A percentile compares a stretch with the other conserved stretches of the same genome.
phyloP scores from a whole-genome alignment of 2,797 vertebrate genomes.

The Enteromius argenteus region DNA sequence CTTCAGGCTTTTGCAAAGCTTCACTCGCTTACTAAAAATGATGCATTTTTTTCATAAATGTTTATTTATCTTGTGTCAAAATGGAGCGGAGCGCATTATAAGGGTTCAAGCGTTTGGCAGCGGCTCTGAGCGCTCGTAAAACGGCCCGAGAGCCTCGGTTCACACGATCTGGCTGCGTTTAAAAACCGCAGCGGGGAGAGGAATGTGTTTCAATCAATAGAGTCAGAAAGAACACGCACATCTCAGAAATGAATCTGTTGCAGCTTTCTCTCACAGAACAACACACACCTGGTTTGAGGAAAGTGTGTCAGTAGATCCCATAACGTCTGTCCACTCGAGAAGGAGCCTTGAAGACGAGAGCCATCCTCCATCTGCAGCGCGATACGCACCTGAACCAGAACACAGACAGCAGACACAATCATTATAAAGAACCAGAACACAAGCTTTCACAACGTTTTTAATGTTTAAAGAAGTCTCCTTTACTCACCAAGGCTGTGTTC shows the following conservation, averaged over 20 bases:
- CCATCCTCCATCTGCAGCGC: conserved; percentile 91
- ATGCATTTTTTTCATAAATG: neutral
- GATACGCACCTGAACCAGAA: conserved; percentile 83
- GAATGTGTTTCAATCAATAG: neutral
- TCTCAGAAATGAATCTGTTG: neutral
- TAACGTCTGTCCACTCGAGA: conserved; percentile 85
- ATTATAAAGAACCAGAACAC: no score
- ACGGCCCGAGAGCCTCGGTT: conserved; percentile 7
- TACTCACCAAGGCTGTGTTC: no score
- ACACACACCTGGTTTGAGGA: conserved; percentile 83
- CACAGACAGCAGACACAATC: neutral
- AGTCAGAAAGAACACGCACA: conserved; percentile 16
- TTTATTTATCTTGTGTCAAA: neutral
- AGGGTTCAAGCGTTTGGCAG: conserved; percentile 21
- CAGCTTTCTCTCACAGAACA: conserved; percentile 10
- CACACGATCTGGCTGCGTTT: conserved; percentile 32
- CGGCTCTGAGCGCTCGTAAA: conserved; percentile 23
- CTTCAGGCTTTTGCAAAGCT: no score
- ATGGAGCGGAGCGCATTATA: neutral
- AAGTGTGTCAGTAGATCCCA: conserved; percentile 93
- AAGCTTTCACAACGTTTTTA: no score
- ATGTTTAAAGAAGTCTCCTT: no score
- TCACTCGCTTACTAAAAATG: neutral
- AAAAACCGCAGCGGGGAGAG: conserved; percentile 34
- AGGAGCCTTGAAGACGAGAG: conserved; percentile 86